Evolutionary conservation across 2,888 invertebrate species (phyloP).

Genomic region (Pyrrhosoma nymphula): DNA sequence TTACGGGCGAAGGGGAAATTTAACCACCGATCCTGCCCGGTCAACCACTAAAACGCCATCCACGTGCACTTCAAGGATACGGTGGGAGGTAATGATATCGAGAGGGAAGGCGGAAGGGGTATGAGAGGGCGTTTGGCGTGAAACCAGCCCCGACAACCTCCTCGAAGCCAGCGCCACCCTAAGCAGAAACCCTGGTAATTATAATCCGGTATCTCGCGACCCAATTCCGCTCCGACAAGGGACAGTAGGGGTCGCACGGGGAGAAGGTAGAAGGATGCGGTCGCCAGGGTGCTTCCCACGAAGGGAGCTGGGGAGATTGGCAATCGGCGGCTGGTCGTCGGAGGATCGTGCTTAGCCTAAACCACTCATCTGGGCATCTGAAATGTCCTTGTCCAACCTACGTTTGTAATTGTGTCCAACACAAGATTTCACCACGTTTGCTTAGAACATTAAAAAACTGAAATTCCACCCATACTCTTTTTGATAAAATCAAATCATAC

Average conservation of each 20-base stretch:
- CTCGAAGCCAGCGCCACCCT: neutral
- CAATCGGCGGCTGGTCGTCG: no score
- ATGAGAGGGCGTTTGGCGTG: neutral
- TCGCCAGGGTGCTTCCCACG: neutral
- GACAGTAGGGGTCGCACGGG: neutral
- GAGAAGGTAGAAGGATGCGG: neutral
- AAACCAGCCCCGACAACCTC: neutral
- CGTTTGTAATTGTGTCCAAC: no score
- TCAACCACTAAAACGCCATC: neutral
- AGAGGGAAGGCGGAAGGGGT: neutral
- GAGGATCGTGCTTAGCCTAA: no score
- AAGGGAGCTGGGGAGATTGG: no score
- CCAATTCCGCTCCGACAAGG: neutral
- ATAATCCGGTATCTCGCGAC: conserved; percentile 8
- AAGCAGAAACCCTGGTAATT: neutral
- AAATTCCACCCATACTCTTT: no score
- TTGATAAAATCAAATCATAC: no score
- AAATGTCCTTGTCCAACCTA: no score
- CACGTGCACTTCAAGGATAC: no score
- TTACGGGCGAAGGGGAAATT: no score
- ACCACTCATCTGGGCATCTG: no score
- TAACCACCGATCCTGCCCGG: neutral
- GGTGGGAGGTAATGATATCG: neutral
- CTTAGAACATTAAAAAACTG: no score
- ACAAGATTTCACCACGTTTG: no score